Evolutionary conservation across 2,113 vertebrate genomes (phyloP).

Genomic region (Polyodon spathula): DNA sequence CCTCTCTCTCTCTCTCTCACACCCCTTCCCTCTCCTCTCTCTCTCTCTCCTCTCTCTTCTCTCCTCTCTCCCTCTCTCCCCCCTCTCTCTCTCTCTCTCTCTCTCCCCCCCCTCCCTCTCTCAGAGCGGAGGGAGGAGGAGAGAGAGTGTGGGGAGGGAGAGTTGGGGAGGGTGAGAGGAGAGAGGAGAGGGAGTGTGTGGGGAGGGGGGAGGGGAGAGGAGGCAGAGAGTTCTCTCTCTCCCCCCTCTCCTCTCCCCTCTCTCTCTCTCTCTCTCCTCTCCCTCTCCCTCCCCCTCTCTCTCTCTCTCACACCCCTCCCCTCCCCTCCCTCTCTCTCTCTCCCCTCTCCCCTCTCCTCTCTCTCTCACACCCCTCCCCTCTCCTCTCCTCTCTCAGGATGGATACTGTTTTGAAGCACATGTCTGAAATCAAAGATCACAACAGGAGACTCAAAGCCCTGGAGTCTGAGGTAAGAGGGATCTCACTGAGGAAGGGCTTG

Average conservation of each 20-base stretch:
- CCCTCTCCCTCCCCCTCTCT: background rate
- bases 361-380: constrained; percentile 4
- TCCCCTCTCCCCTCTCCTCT: constrained; percentile 12
- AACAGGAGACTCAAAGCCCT: constrained; percentile 34
- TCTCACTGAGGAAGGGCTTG: background rate
- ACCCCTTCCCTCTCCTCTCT: no score
- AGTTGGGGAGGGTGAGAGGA: no score
- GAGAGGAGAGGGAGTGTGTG: no score
- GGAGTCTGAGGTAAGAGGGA: constrained; percentile 51
- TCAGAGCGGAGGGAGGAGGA: no score
- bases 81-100: no score
- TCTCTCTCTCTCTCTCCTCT: constrained; percentile 1
- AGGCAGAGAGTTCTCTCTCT: no score
- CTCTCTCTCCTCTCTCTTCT: constrained; percentile 24
- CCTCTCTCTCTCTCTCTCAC: no score
- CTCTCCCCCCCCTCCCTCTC: no score
- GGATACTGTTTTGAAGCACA: constrained; percentile 61
- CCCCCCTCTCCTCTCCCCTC: no score
- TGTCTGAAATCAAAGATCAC: constrained; percentile 35
- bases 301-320: background rate
- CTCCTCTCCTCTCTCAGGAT: constrained; percentile 49
- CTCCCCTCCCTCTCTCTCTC: background rate
- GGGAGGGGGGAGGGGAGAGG: no score
- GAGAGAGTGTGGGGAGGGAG: no score
- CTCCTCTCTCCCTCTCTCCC: no score